Base-by-base conservation (phyloP, 2,888 invertebrate genomes). In the Ophion slaviceki region DNA sequence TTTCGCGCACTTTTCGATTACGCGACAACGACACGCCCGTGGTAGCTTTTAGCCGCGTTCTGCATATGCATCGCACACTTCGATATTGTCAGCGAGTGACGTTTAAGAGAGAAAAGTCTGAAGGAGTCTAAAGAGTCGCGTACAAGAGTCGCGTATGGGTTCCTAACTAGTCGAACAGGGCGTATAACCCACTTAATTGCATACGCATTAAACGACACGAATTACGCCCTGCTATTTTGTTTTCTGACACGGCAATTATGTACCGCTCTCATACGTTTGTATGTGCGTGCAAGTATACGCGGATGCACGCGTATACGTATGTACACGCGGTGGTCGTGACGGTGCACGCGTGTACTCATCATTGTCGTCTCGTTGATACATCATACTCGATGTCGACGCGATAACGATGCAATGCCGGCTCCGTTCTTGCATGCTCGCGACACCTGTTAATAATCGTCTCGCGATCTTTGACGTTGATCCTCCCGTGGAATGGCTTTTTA, bases 381-480 rank as follows among this genome's bases (percentile, higher is more conserved):
- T 80, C 28, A 57, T 59, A 53, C 53, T 47, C 45, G 47, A 68
- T 74, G 79, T 59, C 82, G 79, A 70, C 66, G 40, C 45, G 59
- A 62, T 32, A 64, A 53, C 79, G 47, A 71, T 32, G 71, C 83
- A 75, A 70, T 83, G 64, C 68, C 72, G 64, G 74, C 74, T 74
- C 78, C 77, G 77, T 68, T 83, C 77, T 74, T 78, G 80, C 83
- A 68, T 75, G 68, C 77, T 53, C 17, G 32, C 64, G 86, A 86
- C 86, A 86, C 86, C 86, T 86, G 86, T 83, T 86, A 86, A 86
- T 86, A 86, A 86, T 86, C 77, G 80, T 66, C 67, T 57, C 76
- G 62, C 77, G 72, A 64, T 64, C 80, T 70, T 62, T 64, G 72
- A 71, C 76, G 76, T 70, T 71, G 72, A 40, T 24, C 62, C 36